These are phyloP conservation scores for Sebastes glaucus DNA, from an alignment of 2,797 vertebrate species.

Conservation along the genomic window DNA sequence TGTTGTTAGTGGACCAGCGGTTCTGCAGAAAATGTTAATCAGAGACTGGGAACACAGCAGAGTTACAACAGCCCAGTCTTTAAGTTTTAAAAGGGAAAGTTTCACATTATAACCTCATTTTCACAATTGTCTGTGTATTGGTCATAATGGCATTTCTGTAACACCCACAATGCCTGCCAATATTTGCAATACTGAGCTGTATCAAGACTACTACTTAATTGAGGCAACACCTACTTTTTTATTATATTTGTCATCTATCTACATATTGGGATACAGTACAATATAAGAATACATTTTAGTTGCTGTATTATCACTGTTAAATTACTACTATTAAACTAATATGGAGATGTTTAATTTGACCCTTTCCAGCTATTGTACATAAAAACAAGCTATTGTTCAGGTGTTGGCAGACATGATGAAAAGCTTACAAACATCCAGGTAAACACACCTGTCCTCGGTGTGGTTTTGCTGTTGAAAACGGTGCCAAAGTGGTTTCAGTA, in stretches of 20 bases:
- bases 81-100: background rate
- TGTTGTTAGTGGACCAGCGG: background rate
- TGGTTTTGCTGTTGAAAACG: background rate
- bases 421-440: background rate
- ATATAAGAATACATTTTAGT: background rate
- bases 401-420: background rate
- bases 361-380: background rate
- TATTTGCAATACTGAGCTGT: background rate
- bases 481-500: background rate
- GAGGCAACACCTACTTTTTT: background rate
- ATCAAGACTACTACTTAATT: background rate
- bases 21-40: background rate
- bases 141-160: background rate
- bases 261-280: too few relatives aligned
- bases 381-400: background rate
- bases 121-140: background rate
- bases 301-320: background rate
- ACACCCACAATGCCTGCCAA: background rate
- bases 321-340: background rate
- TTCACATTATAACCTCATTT: slow-evolving; percentile 5
- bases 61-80: background rate
- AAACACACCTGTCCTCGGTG: slow-evolving; percentile 12
- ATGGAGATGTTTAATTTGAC: background rate
- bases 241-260: background rate
- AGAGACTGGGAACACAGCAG: background rate